These are phyloP conservation scores for Solen grandis DNA, from an alignment of 1,140 invertebrate genomes.

Conservation along the genomic window DNA sequence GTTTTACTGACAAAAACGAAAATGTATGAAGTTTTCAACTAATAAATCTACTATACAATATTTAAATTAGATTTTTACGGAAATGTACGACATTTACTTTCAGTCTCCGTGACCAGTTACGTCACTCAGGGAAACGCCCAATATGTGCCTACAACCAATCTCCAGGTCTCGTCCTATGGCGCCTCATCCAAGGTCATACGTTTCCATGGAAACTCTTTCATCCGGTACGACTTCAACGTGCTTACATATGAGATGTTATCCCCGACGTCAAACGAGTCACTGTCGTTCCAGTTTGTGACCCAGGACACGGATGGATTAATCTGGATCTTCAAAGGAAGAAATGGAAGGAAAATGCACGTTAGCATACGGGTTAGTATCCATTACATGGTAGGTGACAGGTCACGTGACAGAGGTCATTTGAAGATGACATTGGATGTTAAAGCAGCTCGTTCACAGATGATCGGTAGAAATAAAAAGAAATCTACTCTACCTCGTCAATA, in stretches of 20 bases:
- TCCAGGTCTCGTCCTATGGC: too few relatives aligned
- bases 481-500: too few relatives aligned
- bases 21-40: too few relatives aligned
- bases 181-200: constrained; percentile 49
- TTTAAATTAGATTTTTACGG: too few relatives aligned
- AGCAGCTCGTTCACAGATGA: too few relatives aligned
- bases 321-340: constrained; percentile 28
- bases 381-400: not conserved
- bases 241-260: constrained; percentile 17
- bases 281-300: constrained; percentile 42
- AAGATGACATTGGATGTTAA: too few relatives aligned
- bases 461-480: too few relatives aligned
- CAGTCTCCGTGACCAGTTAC: constrained; percentile 30
- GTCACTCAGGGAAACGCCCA: constrained; percentile 16
- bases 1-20: too few relatives aligned
- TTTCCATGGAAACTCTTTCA: constrained; percentile 40
- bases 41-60: too few relatives aligned
- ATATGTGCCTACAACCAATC: not conserved
- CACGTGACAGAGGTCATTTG: not conserved
- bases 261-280: constrained; percentile 3
- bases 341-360: constrained; percentile 27
- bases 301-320: constrained; percentile 27
- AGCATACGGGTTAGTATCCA: constrained; percentile 21
- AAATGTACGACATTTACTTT: too few relatives aligned
- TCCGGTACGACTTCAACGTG: constrained; percentile 38